These are phyloP conservation scores for Coturnix japonica DNA, from an alignment of 2,113 vertebrate species.

Conservation along the genomic window DNA sequence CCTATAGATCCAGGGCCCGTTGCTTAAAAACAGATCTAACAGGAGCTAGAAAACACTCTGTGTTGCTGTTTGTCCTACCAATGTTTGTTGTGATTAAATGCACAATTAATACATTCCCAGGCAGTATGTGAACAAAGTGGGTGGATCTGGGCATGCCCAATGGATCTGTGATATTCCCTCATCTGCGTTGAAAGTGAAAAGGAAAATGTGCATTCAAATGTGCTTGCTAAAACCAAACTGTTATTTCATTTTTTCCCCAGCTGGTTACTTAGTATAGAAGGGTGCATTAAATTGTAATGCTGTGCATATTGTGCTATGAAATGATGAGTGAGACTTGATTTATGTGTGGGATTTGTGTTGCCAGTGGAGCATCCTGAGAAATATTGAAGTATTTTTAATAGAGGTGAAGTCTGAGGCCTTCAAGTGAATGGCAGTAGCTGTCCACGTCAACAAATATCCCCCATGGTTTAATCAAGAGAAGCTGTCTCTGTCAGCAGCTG, in stretches of 20 bases:
- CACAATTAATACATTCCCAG: not conserved
- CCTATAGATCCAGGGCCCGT: not conserved
- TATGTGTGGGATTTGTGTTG: not conserved
- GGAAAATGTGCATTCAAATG: fast-evolving
- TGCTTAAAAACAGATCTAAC: not conserved
- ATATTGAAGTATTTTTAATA: not conserved
- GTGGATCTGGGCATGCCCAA: fast-evolving
- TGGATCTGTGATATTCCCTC: not conserved
- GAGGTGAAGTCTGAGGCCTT: not conserved
- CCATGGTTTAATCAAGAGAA: not conserved
- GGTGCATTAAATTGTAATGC: not conserved
- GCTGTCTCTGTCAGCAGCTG: not conserved
- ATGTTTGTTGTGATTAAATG: not conserved
- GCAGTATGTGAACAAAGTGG: not conserved
- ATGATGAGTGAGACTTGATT: fast-evolving
- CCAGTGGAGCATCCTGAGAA: not conserved
- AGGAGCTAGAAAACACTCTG: not conserved
- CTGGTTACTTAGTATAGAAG: not conserved
- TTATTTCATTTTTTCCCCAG: not conserved
- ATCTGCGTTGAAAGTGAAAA: not conserved
- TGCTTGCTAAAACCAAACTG: not conserved
- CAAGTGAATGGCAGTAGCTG: not conserved
- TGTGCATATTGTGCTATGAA: fast-evolving
- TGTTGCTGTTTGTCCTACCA: not conserved
- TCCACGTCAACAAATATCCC: not conserved